A percentile compares a stretch with the other conserved stretches of the same genome.
Conservation (phyloP, 2,888 invertebrate genomes). For the Oscheius sp. region DNA sequence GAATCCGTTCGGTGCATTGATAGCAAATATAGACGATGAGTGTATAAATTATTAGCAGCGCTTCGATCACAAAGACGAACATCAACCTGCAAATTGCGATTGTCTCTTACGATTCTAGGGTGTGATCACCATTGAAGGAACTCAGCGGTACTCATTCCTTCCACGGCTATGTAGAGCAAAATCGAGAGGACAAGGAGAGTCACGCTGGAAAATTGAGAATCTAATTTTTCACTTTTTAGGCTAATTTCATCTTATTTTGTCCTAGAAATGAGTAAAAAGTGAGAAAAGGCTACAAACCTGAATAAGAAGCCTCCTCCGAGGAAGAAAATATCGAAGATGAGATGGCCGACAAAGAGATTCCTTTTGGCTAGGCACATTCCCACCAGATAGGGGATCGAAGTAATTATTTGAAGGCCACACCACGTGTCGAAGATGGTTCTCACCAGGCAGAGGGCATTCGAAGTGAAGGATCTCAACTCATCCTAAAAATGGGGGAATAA, state of each 20-base stretch:
- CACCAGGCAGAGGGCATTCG: slow-evolving; percentile 40
- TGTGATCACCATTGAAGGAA: slow-evolving; percentile 43
- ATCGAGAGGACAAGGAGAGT: slow-evolving; percentile 44
- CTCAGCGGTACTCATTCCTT: slow-evolving; percentile 44
- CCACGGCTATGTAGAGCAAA: slow-evolving; percentile 49
- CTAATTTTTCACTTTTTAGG: neutral
- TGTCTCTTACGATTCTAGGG: too few relatives aligned
- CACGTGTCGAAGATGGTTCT: slow-evolving; percentile 48
- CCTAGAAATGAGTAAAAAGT: neutral
- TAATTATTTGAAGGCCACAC: slow-evolving; percentile 42
- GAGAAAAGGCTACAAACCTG: slow-evolving; percentile 28
- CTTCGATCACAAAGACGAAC: neutral
- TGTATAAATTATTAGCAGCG: neutral
- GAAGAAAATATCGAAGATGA: slow-evolving; percentile 47
- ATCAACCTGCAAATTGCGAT: too few relatives aligned
- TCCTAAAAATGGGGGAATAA: slow-evolving; percentile 25
- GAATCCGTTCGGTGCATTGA: slow-evolving; percentile 7
- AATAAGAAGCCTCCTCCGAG: slow-evolving; percentile 44
- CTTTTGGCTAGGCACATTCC: slow-evolving; percentile 40
- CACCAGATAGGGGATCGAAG: slow-evolving; percentile 38
- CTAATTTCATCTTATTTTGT: neutral
- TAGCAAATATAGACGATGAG: slow-evolving; percentile 14
- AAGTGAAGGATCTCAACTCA: slow-evolving; percentile 42
- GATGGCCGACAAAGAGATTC: slow-evolving; percentile 45
- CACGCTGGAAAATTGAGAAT: slow-evolving; percentile 25